phyloP scores from a whole-genome alignment of 1,140 invertebrate genomes.

The Trichonephila clavata region DNA sequence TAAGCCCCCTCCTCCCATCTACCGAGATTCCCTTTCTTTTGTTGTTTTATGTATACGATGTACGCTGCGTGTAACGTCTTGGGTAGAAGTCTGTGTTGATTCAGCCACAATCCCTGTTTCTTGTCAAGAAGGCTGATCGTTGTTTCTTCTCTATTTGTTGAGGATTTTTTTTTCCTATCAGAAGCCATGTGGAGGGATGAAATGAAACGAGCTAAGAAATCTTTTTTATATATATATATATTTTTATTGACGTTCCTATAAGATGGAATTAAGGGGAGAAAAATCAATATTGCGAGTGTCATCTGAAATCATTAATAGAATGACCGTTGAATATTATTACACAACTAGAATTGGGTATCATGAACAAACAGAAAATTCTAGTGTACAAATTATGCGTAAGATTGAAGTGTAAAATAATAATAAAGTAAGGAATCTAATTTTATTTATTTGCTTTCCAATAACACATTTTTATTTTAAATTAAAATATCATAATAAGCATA shows the following conservation, averaged over 20 bases:
- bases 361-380: too few relatives aligned
- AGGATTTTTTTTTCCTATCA: neutral
- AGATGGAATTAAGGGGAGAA: neutral
- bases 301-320: neutral
- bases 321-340: neutral
- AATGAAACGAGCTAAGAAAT: neutral
- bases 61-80: constrained; percentile 20
- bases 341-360: too few relatives aligned
- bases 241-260: neutral
- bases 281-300: neutral
- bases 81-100: constrained; percentile 58
- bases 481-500: too few relatives aligned
- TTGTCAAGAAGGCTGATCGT: constrained; percentile 68
- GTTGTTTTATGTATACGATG: constrained; percentile 50
- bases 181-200: neutral
- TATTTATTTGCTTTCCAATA: too few relatives aligned
- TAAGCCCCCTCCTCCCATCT: constrained; percentile 16
- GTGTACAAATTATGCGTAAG: too few relatives aligned
- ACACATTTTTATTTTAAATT: too few relatives aligned
- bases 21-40: neutral
- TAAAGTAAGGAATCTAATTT: too few relatives aligned
- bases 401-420: too few relatives aligned
- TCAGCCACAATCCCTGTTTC: constrained; percentile 72
- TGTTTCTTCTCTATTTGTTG: constrained; percentile 16
- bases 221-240: neutral